Evolutionary conservation across 2,888 invertebrate species (phyloP).

Genomic region (Galerucella calmariensis): DNA sequence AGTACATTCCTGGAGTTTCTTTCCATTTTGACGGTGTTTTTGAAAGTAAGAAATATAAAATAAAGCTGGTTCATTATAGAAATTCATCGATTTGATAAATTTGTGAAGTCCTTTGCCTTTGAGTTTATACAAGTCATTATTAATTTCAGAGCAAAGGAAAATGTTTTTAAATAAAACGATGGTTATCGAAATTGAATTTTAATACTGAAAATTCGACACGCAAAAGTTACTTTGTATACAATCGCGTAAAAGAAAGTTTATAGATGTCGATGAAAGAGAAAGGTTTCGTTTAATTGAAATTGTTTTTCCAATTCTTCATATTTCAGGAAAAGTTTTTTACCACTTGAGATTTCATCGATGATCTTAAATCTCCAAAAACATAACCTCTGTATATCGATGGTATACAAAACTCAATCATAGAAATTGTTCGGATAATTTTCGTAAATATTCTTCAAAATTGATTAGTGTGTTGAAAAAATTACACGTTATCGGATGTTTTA

Average conservation of each 20-base stretch:
- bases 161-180: not conserved
- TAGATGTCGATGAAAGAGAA: not conserved
- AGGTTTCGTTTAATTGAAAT: too few relatives aligned
- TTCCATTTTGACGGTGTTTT: slow-evolving; percentile 3
- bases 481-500: too few relatives aligned
- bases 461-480: too few relatives aligned
- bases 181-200: slow-evolving; percentile 1
- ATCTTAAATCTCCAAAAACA: too few relatives aligned
- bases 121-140: slow-evolving; percentile 1
- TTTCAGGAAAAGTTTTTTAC: too few relatives aligned
- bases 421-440: too few relatives aligned
- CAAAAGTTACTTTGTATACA: not conserved
- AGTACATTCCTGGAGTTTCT: not conserved
- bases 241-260: not conserved
- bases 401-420: too few relatives aligned
- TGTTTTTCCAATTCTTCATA: too few relatives aligned
- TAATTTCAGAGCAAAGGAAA: slow-evolving; percentile 1
- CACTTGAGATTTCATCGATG: too few relatives aligned
- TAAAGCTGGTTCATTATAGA: not conserved
- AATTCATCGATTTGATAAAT: slow-evolving; percentile 6
- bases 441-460: too few relatives aligned
- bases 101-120: not conserved
- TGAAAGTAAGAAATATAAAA: not conserved
- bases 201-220: not conserved
- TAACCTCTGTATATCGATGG: too few relatives aligned